These are phyloP conservation scores for Eupeodes latifasciatus DNA, from an alignment of 2,888 invertebrate species.

Conservation along the genomic window DNA sequence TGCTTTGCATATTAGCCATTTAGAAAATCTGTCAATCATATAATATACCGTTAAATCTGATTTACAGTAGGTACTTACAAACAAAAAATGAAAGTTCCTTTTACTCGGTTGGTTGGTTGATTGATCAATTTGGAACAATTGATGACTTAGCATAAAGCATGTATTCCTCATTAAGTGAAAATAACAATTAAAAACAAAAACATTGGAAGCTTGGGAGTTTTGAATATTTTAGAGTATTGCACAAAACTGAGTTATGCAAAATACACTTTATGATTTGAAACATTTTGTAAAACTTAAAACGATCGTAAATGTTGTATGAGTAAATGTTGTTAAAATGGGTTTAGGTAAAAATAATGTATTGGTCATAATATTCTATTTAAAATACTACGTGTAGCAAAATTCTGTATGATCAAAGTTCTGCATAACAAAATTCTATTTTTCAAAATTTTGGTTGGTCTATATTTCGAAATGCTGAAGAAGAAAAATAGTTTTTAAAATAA, in stretches of 20 bases:
- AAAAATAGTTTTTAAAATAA: no score
- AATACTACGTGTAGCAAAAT: no score
- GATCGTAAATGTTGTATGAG: background rate
- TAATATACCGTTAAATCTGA: constrained; percentile 60
- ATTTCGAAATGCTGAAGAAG: no score
- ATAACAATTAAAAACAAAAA: background rate
- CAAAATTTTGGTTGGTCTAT: no score
- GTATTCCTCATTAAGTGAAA: background rate
- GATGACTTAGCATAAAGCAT: constrained; percentile 2
- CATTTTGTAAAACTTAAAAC: background rate
- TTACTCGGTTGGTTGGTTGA: constrained; percentile 36
- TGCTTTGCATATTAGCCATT: constrained; percentile 57
- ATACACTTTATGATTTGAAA: background rate
- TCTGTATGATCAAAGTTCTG: no score
- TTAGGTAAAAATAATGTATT: no score
- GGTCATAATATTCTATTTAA: no score
- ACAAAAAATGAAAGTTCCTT: constrained; percentile 65
- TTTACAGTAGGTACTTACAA: constrained; percentile 38
- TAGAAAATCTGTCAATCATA: constrained; percentile 68
- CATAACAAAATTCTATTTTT: no score
- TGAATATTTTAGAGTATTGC: no score
- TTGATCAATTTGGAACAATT: constrained; percentile 45
- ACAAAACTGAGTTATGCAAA: no score
- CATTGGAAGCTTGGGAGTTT: no score
- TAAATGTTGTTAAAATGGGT: no score